A percentile compares a stretch with the other conserved stretches of the same genome.
Conservation (phyloP, 2,888 invertebrate genomes). For the Eristalis tenax region DNA sequence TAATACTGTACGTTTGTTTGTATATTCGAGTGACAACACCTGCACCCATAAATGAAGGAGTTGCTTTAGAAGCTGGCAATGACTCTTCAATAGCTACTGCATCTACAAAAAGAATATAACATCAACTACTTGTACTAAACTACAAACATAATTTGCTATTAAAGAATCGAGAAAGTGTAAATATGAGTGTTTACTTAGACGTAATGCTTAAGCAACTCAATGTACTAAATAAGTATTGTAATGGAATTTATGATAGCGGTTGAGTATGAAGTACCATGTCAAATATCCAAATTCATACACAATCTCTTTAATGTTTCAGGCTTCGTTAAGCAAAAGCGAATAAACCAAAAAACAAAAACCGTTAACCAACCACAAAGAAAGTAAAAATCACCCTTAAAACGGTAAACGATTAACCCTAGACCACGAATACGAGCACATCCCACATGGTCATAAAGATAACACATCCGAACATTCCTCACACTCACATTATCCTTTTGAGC, state of each 20-base stretch:
- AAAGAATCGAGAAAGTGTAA: background rate
- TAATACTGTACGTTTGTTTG: too few relatives aligned
- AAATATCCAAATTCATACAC: background rate
- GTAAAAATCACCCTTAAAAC: constrained; percentile 33
- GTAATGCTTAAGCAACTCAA: background rate
- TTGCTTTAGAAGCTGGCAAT: too few relatives aligned
- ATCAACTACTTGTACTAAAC: too few relatives aligned
- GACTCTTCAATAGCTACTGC: too few relatives aligned
- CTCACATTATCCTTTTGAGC: constrained; percentile 74
- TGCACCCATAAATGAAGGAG: too few relatives aligned
- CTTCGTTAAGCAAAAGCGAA: background rate
- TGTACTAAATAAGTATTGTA: background rate
- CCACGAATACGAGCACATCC: constrained; percentile 36
- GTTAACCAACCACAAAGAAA: background rate
- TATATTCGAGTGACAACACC: too few relatives aligned
- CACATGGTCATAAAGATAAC: constrained; percentile 80
- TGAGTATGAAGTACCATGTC: background rate
- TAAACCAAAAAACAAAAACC: background rate
- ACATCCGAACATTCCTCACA: constrained; percentile 74
- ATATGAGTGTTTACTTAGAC: background rate
- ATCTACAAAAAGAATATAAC: too few relatives aligned
- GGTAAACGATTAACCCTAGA: constrained; percentile 65
- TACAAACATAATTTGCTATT: too few relatives aligned
- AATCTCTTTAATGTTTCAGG: background rate
- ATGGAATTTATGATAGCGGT: too few relatives aligned